Conservation (phyloP, 2,888 invertebrate species). For the Caenorhabditis doughertyi region DNA sequence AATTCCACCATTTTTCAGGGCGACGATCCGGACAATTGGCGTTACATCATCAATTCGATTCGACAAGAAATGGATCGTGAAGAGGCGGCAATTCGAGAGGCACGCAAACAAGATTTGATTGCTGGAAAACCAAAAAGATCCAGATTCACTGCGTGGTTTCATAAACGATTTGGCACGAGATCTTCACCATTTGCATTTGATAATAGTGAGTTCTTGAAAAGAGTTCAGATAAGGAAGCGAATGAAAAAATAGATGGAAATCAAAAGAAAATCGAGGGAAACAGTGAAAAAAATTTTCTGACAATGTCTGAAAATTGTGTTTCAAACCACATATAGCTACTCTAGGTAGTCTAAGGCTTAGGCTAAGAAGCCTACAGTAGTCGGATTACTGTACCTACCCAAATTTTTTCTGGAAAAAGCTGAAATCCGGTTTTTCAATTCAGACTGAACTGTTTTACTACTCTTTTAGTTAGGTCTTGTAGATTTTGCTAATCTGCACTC, state of each 20-base stretch:
- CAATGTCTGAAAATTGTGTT: neutral
- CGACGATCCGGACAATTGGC: slow-evolving; percentile 74
- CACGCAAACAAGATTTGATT: slow-evolving; percentile 51
- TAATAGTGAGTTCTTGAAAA: slow-evolving; percentile 42
- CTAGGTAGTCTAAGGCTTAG: too few species aligned
- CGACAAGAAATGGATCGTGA: slow-evolving; percentile 73
- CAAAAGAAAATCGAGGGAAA: neutral
- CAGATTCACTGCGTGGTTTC: slow-evolving; percentile 67
- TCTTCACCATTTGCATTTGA: slow-evolving; percentile 45
- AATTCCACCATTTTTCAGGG: slow-evolving; percentile 49
- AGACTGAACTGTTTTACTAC: too few species aligned
- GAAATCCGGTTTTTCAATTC: too few species aligned
- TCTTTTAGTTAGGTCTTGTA: too few species aligned
- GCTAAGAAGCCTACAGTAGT: too few species aligned
- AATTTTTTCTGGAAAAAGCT: neutral
- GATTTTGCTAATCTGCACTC: too few species aligned
- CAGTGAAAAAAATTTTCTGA: neutral
- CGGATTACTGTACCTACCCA: too few species aligned
- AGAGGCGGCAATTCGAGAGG: slow-evolving; percentile 69
- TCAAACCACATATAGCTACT: too few species aligned
- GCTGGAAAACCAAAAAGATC: slow-evolving; percentile 66
- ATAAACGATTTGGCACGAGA: slow-evolving; percentile 61
- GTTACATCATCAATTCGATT: slow-evolving; percentile 73
- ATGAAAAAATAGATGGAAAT: too few species aligned
- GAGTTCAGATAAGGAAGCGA: too few species aligned